Base-by-base conservation (phyloP, 1,140 invertebrate genomes). In the Temnothorax longispinosus region DNA sequence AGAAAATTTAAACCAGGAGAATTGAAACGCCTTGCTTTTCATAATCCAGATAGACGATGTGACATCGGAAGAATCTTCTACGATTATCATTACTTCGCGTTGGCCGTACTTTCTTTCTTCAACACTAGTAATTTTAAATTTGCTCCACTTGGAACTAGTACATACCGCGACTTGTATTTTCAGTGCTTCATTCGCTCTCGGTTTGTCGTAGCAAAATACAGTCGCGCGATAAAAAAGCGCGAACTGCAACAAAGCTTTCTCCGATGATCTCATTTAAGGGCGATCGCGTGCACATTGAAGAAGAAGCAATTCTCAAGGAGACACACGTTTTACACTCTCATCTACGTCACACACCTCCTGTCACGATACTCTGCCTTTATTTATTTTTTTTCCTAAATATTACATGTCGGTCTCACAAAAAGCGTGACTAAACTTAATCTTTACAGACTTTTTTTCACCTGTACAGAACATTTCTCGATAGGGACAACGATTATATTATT, bases 391-490 rank as follows among this genome's bases (percentile, higher is more conserved):
- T 54, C 13, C 35, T 50, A 75, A 84, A 75, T 60, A 35, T 84
- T 60, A 84, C 47, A 84, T 75, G 13, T 74, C 69, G 54, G 13
- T 84, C 41, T 75, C 69, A 84, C 80, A 72, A 82, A 81, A 84
- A 84, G 80, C 41, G 47, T 27, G 80, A 62, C 69, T 84, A 84
- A 74, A 90, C n/a, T 67, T 74, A 18, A 89, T 89, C 85, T 87
- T 87, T 82, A 87, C 89, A 87, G 77, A 89, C 85, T 84, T 47
- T 90, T 35, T 41, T 69, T 81, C 62, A 87, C 67, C 89, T 87
- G 89, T 90, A 90, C 89, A 90, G 89, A 90, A 90, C 85, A 84
- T 80, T 87, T 71, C 58, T 80, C 21, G 77, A 81, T 90, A 85
- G 71, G 72, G 86, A 78, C 80, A 89, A 90, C 62, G 89, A 80